Base-by-base conservation (phyloP, 2,888 invertebrate species). In the Brenthis ino region DNA sequence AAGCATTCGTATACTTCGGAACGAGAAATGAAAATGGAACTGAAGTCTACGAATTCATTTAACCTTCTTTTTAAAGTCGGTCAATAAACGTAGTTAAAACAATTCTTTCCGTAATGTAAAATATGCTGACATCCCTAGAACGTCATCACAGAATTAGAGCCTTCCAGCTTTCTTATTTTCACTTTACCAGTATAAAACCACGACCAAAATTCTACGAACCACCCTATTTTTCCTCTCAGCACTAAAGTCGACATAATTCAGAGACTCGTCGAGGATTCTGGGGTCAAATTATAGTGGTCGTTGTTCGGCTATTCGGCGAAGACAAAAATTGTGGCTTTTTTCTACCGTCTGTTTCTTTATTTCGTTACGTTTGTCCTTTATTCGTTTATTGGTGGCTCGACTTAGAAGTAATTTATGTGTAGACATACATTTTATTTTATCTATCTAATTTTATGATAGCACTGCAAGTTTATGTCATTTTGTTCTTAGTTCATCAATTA, bases 311-410 rank as follows among this genome's bases (percentile, higher is more conserved):
- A 86, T 82, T 86, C 79, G 82, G 82, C 83, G 84, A 79, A 78
- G 80, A 82, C 84, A 85, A 84, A 85, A 87, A 85, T 86, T 85
- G 84, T 77, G 82, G 83, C 81, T 86, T 88, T 87, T 28, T 85
- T 83, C 73, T 72, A 72, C 74, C 81, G 78, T 83, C 84, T 86
- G 86, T 85, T 88, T 86, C 85, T 85, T 86, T 89, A 87, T 88
- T 88, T 86, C 84, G 85, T 84, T 85, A 83, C 82, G 75, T 77
- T 76, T 74, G 69, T 71, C 75, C 76, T 82, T 84, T 85, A 85
- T 85, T 79, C 85, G 85, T 85, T 87, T 88, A 89, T 89, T 88
- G 85, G 85, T 80, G 81, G 81, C 80, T 82, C 84, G 85, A 82
- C 87, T 86, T 84, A 80, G 79, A 75, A 81, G 82, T 85, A 86